These are phyloP conservation scores for Bradynema listronoti DNA, from an alignment of 1,140 invertebrate genomes.

Conservation along the genomic window DNA sequence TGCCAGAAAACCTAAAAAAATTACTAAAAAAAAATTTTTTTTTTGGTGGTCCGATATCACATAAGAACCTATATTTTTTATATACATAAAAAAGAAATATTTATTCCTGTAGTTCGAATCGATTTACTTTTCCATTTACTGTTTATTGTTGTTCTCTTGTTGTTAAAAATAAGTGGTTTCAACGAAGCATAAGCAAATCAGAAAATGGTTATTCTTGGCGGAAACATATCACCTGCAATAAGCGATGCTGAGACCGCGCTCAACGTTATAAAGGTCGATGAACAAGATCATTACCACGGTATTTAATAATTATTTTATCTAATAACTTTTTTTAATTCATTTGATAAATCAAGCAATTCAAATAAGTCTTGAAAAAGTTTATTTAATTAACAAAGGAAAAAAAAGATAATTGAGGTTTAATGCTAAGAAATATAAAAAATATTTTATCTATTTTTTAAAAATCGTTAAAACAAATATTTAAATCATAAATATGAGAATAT, in stretches of 20 bases:
- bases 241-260: constrained; percentile 27
- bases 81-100: too few relatives aligned
- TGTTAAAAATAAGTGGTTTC: too few relatives aligned
- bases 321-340: constrained; percentile 3
- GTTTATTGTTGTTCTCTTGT: too few relatives aligned
- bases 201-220: constrained; percentile 40
- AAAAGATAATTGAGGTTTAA: constrained; percentile 2
- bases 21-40: too few relatives aligned
- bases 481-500: constrained; percentile 8
- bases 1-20: too few relatives aligned
- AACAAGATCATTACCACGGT: constrained; percentile 44
- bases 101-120: too few relatives aligned
- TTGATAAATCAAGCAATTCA: background rate
- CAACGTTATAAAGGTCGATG: constrained; percentile 45
- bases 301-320: constrained; percentile 19
- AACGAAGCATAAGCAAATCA: too few relatives aligned
- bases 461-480: background rate
- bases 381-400: background rate
- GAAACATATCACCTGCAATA: constrained; percentile 8
- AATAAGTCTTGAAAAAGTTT: constrained; percentile 1
- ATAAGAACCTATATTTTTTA: too few relatives aligned
- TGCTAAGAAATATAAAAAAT: background rate
- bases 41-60: too few relatives aligned
- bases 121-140: too few relatives aligned
- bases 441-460: constrained; percentile 3